Conservation (phyloP, 2,113 vertebrate genomes). For the Saguinus midas region DNA sequence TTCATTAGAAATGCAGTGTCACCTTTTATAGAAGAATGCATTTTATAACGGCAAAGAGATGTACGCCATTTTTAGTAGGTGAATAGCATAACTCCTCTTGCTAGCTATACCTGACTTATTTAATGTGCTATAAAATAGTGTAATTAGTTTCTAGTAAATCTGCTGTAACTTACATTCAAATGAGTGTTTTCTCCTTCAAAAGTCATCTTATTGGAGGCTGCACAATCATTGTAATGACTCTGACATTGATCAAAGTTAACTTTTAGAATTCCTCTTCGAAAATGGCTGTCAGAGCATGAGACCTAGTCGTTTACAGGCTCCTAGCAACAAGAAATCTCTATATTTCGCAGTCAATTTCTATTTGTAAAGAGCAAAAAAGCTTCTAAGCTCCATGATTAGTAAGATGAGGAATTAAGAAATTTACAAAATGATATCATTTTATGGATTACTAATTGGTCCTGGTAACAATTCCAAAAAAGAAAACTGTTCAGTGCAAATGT, state of each 20-base stretch:
- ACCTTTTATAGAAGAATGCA: slow-evolving; percentile 37
- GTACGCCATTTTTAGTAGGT: not conserved
- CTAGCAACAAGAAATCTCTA: not conserved
- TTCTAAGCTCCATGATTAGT: not conserved
- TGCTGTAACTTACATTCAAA: not conserved
- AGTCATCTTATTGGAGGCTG: not conserved
- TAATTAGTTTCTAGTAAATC: slow-evolving; percentile 38
- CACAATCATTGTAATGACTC: not conserved
- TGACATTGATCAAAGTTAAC: slow-evolving; percentile 14
- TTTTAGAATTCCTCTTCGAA: not conserved
- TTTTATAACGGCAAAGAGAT: not conserved
- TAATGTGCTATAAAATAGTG: slow-evolving; percentile 34
- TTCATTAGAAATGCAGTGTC: slow-evolving; percentile 27
- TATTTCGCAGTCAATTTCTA: slow-evolving; percentile 15
- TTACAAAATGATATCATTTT: not conserved
- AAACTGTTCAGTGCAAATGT: not conserved
- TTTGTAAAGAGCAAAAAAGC: not conserved
- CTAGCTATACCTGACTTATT: not conserved
- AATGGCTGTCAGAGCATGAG: not conserved
- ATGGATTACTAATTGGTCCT: not conserved
- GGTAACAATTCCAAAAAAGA: not conserved
- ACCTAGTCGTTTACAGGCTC: not conserved
- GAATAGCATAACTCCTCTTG: not conserved
- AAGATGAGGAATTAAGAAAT: not conserved
- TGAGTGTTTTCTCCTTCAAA: slow-evolving; percentile 36